Evolutionary conservation across 2,797 vertebrate genomes (phyloP).

Genomic region (Acipenser oxyrinchus): DNA sequence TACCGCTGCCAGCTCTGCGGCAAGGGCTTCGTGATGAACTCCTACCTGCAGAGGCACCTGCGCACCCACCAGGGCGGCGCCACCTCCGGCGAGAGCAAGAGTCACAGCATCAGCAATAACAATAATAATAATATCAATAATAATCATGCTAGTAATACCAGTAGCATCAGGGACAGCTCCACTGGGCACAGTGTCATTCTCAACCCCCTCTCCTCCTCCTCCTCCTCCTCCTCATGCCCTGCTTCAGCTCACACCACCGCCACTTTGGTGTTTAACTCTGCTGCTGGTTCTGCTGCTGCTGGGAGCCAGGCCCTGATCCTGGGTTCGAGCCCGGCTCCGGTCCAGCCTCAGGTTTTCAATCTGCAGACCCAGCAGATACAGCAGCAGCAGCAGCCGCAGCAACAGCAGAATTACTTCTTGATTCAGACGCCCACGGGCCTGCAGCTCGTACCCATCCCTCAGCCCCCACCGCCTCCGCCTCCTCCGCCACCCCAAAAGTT

Average conservation of each 20-base stretch:
- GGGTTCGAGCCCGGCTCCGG: constrained; percentile 41
- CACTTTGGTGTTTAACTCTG: background rate
- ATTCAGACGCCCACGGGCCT: constrained; percentile 79
- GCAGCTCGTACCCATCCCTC: constrained; percentile 78
- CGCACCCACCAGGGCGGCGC: constrained; percentile 62
- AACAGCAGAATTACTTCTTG: constrained; percentile 80
- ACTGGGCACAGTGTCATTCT: constrained; percentile 31
- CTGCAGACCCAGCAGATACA: constrained; percentile 62
- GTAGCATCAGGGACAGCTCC: constrained; percentile 42
- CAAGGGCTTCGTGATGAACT: constrained; percentile 87
- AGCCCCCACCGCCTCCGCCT: constrained; percentile 46
- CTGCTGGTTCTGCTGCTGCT: background rate
- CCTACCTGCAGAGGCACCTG: constrained; percentile 82
- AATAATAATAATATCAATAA: too few relatives aligned
- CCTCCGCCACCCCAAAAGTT: constrained; percentile 63
- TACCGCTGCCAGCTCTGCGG: constrained; percentile 75
- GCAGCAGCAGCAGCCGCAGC: constrained; percentile 68
- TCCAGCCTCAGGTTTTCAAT: constrained; percentile 65
- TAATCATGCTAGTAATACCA: constrained; percentile 1
- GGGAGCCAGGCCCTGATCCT: background rate
- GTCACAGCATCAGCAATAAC: too few relatives aligned
- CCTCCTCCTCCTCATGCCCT: constrained; percentile 22
- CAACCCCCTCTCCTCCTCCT: constrained; percentile 45
- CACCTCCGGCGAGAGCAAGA: constrained; percentile 17
- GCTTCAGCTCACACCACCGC: constrained; percentile 1